Percentiles rank a stretch among this genome's conserved stretches.
Conservation (phyloP, 1,140 invertebrate genomes). For the Bactericera cockerelli region DNA sequence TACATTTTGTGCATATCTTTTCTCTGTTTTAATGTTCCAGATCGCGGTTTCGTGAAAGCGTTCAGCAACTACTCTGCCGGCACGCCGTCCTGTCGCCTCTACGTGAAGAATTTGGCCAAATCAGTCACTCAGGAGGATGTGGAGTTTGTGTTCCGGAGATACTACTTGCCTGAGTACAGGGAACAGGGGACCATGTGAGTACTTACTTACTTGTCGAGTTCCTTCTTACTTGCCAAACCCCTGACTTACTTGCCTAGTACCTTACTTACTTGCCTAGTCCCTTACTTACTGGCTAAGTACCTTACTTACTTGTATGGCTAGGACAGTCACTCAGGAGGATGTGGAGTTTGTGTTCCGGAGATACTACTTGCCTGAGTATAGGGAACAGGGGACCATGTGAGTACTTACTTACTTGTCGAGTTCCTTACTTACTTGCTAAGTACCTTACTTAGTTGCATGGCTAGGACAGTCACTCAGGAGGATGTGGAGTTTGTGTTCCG, state of each 20-base stretch:
- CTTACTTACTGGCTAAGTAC: too few species aligned
- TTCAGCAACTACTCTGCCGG: conserved; percentile 79
- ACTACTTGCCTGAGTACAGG: conserved; percentile 35
- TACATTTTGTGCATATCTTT: too few species aligned
- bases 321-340: conserved; percentile 57
- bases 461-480: too few species aligned
- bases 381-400: conserved; percentile 36
- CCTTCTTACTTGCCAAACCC: too few species aligned
- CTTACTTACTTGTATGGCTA: too few species aligned
- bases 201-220: conserved; percentile 11
- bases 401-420: too few species aligned
- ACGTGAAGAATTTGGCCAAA: conserved; percentile 86
- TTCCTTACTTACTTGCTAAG: too few species aligned
- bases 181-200: conserved; percentile 36
- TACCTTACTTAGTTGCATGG: too few species aligned
- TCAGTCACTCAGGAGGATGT: conserved; percentile 58
- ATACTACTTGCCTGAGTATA: conserved; percentile 38
- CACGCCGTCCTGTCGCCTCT: conserved; percentile 61
- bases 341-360: conserved; percentile 61
- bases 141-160: conserved; percentile 60
- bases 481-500: too few species aligned
- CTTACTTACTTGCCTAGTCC: too few species aligned
- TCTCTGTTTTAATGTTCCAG: conserved; percentile 29
- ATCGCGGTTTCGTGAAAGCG: conserved; percentile 59
- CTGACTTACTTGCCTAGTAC: too few species aligned